Percentiles rank a stretch among this genome's conserved stretches.
Conservation (phyloP, 2,797 vertebrate genomes). For the Thaleichthys pacificus region DNA sequence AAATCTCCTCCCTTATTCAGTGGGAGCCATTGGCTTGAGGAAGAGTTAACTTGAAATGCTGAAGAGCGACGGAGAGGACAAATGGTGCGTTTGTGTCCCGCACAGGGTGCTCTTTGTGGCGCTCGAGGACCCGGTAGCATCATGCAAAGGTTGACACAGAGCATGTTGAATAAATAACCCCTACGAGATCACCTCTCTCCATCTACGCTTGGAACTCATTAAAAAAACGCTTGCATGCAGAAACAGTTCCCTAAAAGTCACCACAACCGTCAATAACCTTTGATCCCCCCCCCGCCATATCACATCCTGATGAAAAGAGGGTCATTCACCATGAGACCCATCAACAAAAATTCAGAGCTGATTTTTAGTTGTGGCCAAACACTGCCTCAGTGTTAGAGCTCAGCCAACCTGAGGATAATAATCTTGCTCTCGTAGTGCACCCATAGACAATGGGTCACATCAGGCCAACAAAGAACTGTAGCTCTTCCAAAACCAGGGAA, state of each 20-base stretch:
- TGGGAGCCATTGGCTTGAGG: conserved; percentile 44
- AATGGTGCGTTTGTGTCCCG: conserved; percentile 64
- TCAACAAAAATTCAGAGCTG: too few relatives aligned
- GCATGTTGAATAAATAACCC: conserved; percentile 49
- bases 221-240: conserved; percentile 62
- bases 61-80: conserved; percentile 65
- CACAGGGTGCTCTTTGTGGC: conserved; percentile 73
- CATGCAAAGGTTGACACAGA: conserved; percentile 58
- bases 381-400: background rate
- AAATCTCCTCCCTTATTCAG: conserved; percentile 66
- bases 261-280: conserved; percentile 22
- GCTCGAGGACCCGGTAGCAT: conserved; percentile 47
- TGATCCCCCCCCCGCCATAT: conserved; percentile 15
- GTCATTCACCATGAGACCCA: too few relatives aligned
- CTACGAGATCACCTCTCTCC: conserved; percentile 30
- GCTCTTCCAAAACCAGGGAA: too few relatives aligned
- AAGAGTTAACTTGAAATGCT: conserved; percentile 47
- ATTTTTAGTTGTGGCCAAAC: conserved; percentile 2
- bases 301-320: background rate
- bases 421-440: conserved; percentile 7
- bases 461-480: background rate
- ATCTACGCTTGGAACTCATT: conserved; percentile 7
- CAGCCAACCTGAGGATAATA: conserved; percentile 8
- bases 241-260: conserved; percentile 36
- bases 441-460: conserved; percentile 22